These are phyloP conservation scores for Macrosteles quadrilineatus DNA, from an alignment of 1,140 invertebrate species.

Conservation along the genomic window DNA sequence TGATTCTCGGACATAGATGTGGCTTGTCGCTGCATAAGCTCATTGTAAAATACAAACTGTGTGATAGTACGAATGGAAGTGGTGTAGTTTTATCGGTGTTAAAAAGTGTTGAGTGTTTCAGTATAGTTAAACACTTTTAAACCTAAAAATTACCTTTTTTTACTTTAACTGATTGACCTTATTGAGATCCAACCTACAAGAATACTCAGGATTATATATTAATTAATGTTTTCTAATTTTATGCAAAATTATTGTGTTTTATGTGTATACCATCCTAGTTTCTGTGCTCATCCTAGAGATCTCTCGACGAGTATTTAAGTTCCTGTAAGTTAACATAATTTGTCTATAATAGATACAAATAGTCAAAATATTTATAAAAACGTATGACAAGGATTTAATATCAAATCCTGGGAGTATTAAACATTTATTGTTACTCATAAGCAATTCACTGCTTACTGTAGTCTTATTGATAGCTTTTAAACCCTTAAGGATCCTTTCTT, in stretches of 20 bases:
- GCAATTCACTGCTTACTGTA: too few relatives aligned
- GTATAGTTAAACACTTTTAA: slow-evolving; percentile 21
- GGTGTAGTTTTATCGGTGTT: slow-evolving; percentile 20
- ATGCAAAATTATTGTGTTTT: slow-evolving; percentile 1
- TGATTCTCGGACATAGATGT: too few relatives aligned
- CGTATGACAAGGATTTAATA: too few relatives aligned
- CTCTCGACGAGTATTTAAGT: slow-evolving; percentile 8
- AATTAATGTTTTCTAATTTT: background rate
- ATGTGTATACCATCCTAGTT: background rate
- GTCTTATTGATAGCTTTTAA: too few relatives aligned
- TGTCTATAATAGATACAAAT: background rate
- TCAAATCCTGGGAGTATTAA: too few relatives aligned
- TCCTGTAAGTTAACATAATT: slow-evolving; percentile 8
- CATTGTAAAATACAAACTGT: slow-evolving; percentile 21
- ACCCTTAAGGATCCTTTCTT: too few relatives aligned
- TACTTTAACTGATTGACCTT: slow-evolving; percentile 13
- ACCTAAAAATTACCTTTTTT: slow-evolving; percentile 19
- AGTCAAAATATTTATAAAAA: slow-evolving; percentile 10
- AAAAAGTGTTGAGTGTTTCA: slow-evolving; percentile 23
- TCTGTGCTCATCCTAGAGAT: slow-evolving; percentile 2
- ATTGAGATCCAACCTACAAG: slow-evolving; percentile 9
- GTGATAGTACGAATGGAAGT: slow-evolving; percentile 19
- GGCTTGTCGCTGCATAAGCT: background rate
- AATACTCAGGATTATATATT: slow-evolving; percentile 20
- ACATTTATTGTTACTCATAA: too few relatives aligned